Percentiles rank a stretch among this genome's conserved stretches.
Evolutionary conservation across 1,140 invertebrate genomes (phyloP).

Genomic region (Drosophila punjabiensis): DNA sequence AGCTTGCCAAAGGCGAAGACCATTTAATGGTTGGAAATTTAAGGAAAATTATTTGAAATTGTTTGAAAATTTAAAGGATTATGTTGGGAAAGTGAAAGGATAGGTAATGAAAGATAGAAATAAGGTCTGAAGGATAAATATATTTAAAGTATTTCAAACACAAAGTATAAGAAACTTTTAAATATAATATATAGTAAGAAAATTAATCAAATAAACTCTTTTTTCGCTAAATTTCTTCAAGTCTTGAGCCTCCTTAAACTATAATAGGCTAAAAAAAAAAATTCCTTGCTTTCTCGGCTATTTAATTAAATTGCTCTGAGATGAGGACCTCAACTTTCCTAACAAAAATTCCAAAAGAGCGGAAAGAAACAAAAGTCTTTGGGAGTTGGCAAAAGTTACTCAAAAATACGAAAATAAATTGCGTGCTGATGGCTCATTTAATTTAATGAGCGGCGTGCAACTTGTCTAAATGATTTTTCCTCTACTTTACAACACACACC

Average conservation of each 20-base stretch:
- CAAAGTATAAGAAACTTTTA: too few relatives aligned
- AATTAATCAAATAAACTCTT: constrained; percentile 3
- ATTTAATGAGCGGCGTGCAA: constrained; percentile 85
- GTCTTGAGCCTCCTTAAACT: constrained; percentile 3
- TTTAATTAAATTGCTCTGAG: constrained; percentile 47
- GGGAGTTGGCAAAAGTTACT: constrained; percentile 70
- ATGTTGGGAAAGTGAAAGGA: not conserved
- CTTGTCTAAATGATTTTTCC: constrained; percentile 85
- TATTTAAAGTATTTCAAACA: not conserved
- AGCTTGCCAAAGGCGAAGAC: constrained; percentile 11
- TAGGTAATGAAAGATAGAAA: too few relatives aligned
- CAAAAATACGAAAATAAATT: constrained; percentile 85
- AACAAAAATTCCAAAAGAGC: constrained; percentile 18
- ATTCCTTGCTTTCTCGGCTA: constrained; percentile 1
- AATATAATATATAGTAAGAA: not conserved
- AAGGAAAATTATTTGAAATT: constrained; percentile 30
- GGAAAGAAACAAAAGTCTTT: constrained; percentile 38
- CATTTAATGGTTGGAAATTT: constrained; percentile 19
- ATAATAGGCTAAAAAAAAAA: not conserved
- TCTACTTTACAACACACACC: constrained; percentile 54
- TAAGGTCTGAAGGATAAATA: not conserved
- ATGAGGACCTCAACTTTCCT: constrained; percentile 39
- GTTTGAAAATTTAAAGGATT: constrained; percentile 1
- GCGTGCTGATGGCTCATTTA: constrained; percentile 85
- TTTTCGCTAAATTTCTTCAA: not conserved